Conservation (phyloP, 2,797 vertebrate genomes). For the Serranus cabrilla region DNA sequence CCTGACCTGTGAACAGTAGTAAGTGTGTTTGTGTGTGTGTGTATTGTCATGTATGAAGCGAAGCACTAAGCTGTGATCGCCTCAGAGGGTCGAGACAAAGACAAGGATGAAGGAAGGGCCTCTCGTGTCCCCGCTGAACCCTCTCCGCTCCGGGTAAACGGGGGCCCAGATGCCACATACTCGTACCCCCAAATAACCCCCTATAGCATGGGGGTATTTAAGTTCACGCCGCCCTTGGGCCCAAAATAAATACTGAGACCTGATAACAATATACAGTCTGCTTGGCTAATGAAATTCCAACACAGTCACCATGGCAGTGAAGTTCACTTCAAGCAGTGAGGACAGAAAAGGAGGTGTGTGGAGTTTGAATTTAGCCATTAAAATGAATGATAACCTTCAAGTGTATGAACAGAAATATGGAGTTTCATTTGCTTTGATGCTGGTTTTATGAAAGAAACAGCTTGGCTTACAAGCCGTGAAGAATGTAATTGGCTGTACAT, state of each 20-base stretch:
- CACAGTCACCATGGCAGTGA: conserved; percentile 63
- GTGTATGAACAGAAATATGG: conserved; percentile 36
- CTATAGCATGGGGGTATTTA: conserved; percentile 49
- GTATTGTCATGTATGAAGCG: conserved; percentile 73
- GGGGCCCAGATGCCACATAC: conserved; percentile 44
- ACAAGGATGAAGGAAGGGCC: conserved; percentile 60
- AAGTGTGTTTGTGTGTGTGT: conserved; percentile 51
- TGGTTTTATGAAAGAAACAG: conserved; percentile 23
- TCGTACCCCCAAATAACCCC: conserved; percentile 53
- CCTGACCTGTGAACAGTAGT: conserved; percentile 41
- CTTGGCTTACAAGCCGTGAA: conserved; percentile 5
- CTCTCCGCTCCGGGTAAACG: conserved; percentile 13
- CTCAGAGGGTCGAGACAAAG: conserved; percentile 75
- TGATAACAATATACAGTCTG: conserved; percentile 65
- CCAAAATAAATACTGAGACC: conserved; percentile 57
- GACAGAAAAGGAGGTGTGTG: conserved; percentile 25
- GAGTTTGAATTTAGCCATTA: conserved; percentile 18
- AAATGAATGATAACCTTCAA: conserved; percentile 33
- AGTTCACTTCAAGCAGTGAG: conserved; percentile 51
- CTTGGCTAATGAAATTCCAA: conserved; percentile 78
- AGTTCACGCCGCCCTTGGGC: conserved; percentile 45
- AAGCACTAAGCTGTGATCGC: conserved; percentile 68
- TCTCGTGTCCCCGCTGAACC: conserved; percentile 65
- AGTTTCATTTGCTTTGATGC: conserved; percentile 25
- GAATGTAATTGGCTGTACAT: conserved; percentile 19